Base-by-base conservation (phyloP, 53 echinoderm and acorn worm species). In the Glandiceps talaboti region DNA sequence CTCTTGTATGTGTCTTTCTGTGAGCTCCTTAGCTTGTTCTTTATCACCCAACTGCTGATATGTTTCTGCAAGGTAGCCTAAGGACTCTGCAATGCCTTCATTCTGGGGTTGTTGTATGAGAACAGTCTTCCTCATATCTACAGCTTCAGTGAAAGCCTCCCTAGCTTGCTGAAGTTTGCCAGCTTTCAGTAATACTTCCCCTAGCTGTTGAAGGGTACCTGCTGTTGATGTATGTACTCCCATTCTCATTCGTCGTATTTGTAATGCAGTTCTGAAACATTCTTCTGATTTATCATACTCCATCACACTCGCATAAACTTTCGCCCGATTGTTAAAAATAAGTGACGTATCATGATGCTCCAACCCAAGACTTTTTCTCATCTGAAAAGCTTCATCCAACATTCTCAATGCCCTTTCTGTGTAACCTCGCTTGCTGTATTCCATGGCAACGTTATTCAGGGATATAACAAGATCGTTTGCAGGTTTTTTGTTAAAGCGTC, bases 311-410 rank as follows among this genome's bases (percentile, higher is more conserved):
- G 83, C 45, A 31, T 77, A 83, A 20, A 83, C 83, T 30, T 83
- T 83, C 1, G 77, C 83, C 20, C 83, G 27, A 29, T 83, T 83
- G 77, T 83, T 77, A 29, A 28, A 77, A 6, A 83, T 83, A 27
- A 83, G 77, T 29, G 83, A 83, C 26, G 83, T 83, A 27, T 83
- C 83, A 26, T 77, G 77, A 27, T 83, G 83, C 29, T 83, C 29
- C 27, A 83, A 29, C 25, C 83, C 83, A 14, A 83, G 29, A 30
- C 30, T 45, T 30, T 77, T 20, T 73, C 77, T 77, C 83, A 83
- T 83, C 28, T 14, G 32, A 30, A 77, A 83, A 1, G 83, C 77
- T 32, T 83, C 73, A 29, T 83, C 83, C 26, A 83, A 73, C 31
- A 83, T 14, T 14, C 76, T 30, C 72, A 83, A 30, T 1, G 83